These are phyloP conservation scores for Podilymbus podiceps DNA, from an alignment of 2,113 vertebrate genomes.

Conservation along the genomic window DNA sequence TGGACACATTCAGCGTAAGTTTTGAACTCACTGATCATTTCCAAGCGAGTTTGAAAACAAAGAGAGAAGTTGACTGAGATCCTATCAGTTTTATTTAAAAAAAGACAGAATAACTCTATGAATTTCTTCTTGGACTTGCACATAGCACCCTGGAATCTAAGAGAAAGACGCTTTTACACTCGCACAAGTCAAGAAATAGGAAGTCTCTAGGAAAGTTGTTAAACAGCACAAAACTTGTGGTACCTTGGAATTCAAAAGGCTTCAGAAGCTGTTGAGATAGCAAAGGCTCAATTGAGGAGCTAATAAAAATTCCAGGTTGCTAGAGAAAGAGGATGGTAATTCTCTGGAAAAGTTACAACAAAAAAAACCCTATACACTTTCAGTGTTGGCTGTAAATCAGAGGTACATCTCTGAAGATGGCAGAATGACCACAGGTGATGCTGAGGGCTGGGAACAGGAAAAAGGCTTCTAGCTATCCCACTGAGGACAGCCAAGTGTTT, in stretches of 20 bases:
- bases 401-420: not conserved
- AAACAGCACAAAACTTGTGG: not conserved
- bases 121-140: not conserved
- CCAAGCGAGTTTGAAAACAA: not conserved
- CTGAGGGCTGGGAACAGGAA: not conserved
- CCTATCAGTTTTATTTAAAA: not conserved
- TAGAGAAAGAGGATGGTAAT: not conserved
- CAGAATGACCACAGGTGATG: not conserved
- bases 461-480: not conserved
- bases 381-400: not conserved
- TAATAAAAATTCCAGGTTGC: not conserved
- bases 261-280: not conserved
- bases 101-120: not conserved
- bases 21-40: not conserved
- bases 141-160: not conserved
- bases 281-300: not conserved
- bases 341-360: not conserved
- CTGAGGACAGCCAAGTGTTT: not conserved
- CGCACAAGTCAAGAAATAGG: not conserved
- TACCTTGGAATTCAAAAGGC: not conserved
- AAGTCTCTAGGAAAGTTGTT: not conserved
- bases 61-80: not conserved
- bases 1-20: not conserved
- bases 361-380: accelerated
- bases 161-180: not conserved